phyloP scores from a whole-genome alignment of 2,888 invertebrate species.

The Epirrhoe alternata region DNA sequence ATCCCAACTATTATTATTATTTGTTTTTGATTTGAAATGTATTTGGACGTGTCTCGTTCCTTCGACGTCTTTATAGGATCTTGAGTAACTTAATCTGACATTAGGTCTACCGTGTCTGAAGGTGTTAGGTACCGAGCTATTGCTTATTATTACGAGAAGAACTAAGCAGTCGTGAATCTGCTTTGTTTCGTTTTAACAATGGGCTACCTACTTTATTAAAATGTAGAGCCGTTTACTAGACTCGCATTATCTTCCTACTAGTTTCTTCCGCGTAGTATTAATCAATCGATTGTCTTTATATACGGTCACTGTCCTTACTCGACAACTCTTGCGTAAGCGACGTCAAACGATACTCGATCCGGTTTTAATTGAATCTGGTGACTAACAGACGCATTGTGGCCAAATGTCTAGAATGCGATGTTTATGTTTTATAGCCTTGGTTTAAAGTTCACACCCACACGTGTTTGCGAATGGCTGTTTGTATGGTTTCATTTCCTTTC shows the following conservation, averaged over 20 bases:
- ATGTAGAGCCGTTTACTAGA: conserved; percentile 4
- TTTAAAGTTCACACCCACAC: background rate
- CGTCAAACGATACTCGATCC: background rate
- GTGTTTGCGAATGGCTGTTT: background rate
- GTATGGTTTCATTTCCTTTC: background rate
- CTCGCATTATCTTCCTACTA: conserved; percentile 4
- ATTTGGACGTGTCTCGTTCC: too few species aligned
- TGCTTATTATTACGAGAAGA: too few species aligned
- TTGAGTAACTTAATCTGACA: too few species aligned
- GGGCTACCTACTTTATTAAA: background rate
- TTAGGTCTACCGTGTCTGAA: too few species aligned
- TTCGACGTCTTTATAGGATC: too few species aligned
- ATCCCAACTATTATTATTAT: too few species aligned
- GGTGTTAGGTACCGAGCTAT: too few species aligned
- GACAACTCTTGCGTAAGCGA: too few species aligned
- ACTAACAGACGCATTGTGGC: background rate
- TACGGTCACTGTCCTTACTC: conserved; percentile 21
- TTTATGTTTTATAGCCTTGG: background rate
- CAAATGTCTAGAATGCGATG: background rate
- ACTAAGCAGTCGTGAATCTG: too few species aligned
- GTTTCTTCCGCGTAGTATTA: conserved; percentile 30
- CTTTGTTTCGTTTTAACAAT: too few species aligned
- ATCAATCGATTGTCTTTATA: conserved; percentile 26
- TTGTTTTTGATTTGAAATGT: too few species aligned
- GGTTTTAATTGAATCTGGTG: background rate